Percentiles rank a stretch among this genome's conserved stretches.
Evolutionary conservation across 2,113 vertebrate species (phyloP).

Genomic region (Malurus melanocephalus): DNA sequence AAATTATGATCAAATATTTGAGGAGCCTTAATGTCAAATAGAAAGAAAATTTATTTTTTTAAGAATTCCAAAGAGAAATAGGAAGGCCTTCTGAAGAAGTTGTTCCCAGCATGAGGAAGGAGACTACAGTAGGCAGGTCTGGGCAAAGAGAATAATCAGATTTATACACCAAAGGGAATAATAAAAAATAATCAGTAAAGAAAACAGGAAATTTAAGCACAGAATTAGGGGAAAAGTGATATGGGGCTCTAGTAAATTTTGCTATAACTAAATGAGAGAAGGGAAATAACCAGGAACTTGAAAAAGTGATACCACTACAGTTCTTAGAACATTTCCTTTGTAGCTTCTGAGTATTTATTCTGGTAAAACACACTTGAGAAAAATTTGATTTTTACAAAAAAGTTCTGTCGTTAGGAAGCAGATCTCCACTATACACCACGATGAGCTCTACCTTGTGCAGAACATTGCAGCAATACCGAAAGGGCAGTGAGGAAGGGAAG

Average conservation of each 20-base stretch:
- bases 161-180: not conserved
- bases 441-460: not conserved
- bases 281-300: not conserved
- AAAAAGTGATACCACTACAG: not conserved
- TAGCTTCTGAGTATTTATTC: not conserved
- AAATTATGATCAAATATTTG: not conserved
- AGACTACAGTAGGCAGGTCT: not conserved
- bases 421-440: not conserved
- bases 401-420: not conserved
- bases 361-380: not conserved
- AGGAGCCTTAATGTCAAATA: not conserved
- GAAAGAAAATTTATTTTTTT: not conserved
- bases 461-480: not conserved
- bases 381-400: not conserved
- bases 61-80: not conserved
- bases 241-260: not conserved
- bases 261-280: not conserved
- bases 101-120: not conserved
- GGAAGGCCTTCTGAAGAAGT: not conserved
- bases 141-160: not conserved
- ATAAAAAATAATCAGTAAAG: not conserved
- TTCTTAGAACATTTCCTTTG: not conserved
- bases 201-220: not conserved
- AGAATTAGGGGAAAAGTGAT: not conserved
- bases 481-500: not conserved